These are phyloP conservation scores for Salvelinus alpinus DNA, from an alignment of 2,113 vertebrate genomes.

Conservation along the genomic window DNA sequence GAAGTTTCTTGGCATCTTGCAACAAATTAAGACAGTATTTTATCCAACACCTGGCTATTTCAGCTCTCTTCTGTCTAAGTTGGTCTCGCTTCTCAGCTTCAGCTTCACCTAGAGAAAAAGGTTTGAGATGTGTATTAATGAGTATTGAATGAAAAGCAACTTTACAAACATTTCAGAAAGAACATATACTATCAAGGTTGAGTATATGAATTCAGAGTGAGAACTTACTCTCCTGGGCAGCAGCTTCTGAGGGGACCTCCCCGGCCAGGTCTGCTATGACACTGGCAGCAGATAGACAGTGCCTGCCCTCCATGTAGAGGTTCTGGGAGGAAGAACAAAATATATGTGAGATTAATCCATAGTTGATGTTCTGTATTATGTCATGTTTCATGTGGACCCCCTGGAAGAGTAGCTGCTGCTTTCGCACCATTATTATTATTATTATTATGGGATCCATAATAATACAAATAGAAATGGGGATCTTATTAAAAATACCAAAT, in stretches of 20 bases:
- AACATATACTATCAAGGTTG: background rate
- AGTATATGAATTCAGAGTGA: background rate
- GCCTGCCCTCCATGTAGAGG: constrained; percentile 92
- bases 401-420: too few species aligned
- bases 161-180: background rate
- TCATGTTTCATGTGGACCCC: too few species aligned
- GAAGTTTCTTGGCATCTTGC: constrained; percentile 85
- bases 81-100: constrained; percentile 88
- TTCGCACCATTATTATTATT: too few species aligned
- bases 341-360: too few species aligned
- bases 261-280: constrained; percentile 88
- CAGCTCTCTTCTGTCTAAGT: constrained; percentile 86
- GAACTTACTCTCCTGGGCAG: constrained; percentile 86
- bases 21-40: constrained; percentile 94
- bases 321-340: constrained; percentile 50
- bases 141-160: background rate
- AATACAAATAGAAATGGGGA: too few species aligned
- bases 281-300: constrained; percentile 93
- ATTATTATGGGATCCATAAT: too few species aligned
- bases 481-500: too few species aligned
- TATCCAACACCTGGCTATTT: constrained; percentile 97
- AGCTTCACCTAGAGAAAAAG: constrained; percentile 72
- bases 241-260: constrained; percentile 81
- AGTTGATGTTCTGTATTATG: too few species aligned
- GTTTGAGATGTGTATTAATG: background rate